phyloP scores from a whole-genome alignment of 2,113 vertebrate genomes.

The Melanerpes aurifrons region DNA sequence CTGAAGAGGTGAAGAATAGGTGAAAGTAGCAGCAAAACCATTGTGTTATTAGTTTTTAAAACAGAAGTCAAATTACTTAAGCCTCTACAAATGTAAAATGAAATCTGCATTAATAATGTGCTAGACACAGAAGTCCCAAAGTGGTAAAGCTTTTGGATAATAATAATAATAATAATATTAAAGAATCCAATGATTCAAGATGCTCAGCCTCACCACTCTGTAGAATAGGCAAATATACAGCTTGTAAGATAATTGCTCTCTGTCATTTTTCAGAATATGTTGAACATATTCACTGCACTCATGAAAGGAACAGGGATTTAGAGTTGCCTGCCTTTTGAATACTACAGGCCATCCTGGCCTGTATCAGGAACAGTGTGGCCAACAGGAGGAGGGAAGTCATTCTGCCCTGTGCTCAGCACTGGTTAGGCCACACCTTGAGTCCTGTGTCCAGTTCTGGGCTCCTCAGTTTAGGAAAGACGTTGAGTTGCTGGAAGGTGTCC shows the following conservation, averaged over 20 bases:
- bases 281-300: background rate
- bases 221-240: background rate
- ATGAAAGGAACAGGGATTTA: background rate
- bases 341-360: background rate
- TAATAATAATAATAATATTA: no score
- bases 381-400: no score
- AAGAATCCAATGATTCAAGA: background rate
- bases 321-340: background rate
- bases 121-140: background rate
- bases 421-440: no score
- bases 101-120: conserved; percentile 2
- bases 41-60: background rate
- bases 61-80: background rate
- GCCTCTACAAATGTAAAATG: background rate
- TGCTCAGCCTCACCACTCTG: background rate
- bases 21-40: background rate
- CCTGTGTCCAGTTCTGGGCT: no score
- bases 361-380: no score
- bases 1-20: background rate
- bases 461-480: no score
- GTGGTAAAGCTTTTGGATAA: background rate
- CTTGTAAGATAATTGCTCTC: background rate
- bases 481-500: no score
- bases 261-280: background rate
- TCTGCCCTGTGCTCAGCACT: no score